Percentiles rank a stretch among this genome's conserved stretches.
These are phyloP conservation scores for Tribolium freemani DNA, from an alignment of 2,888 invertebrate species.

Conservation along the genomic window DNA sequence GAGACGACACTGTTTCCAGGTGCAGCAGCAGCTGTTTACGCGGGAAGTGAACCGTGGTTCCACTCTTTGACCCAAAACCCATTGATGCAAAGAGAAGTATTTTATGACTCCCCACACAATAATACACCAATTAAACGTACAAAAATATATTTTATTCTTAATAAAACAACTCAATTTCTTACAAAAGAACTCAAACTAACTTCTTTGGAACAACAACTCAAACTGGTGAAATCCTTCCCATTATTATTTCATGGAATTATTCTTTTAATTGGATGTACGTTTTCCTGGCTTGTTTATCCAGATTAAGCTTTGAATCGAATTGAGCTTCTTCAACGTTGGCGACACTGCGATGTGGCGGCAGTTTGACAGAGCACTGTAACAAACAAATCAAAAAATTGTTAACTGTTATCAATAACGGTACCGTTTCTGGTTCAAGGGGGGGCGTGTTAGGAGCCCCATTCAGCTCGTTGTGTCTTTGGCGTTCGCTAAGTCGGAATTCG, in stretches of 20 bases:
- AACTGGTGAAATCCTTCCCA: no score
- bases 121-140: neutral
- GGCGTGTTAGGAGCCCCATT: neutral
- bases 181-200: no score
- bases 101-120: neutral
- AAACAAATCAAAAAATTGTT: neutral
- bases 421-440: neutral
- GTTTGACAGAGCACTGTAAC: neutral
- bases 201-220: no score
- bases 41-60: neutral
- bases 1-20: neutral
- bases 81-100: neutral
- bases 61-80: neutral
- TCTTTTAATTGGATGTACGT: no score
- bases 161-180: neutral
- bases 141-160: neutral
- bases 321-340: neutral
- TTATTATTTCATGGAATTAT: no score
- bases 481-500: constrained; percentile 5
- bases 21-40: neutral
- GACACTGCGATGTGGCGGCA: neutral
- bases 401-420: no score
- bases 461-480: constrained; percentile 9
- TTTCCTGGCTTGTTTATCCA: no score
- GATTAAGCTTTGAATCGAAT: no score